phyloP scores from a whole-genome alignment of 2,113 vertebrate genomes.

The Micronisus gabar region DNA sequence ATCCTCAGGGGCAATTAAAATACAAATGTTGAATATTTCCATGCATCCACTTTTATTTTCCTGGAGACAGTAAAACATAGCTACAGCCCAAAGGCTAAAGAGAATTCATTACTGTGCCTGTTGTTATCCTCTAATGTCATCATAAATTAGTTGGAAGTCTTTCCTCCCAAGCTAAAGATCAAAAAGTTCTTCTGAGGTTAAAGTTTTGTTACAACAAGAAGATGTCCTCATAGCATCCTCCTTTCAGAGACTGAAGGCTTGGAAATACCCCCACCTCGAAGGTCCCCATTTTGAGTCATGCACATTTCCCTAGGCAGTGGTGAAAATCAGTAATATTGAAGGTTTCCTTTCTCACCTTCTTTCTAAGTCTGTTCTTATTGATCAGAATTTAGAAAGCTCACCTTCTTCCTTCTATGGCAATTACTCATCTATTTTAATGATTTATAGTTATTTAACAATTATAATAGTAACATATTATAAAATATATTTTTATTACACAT shows the following conservation, averaged over 20 bases:
- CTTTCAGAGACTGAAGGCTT: background rate
- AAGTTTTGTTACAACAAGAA: background rate
- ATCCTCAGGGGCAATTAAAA: conserved; percentile 19
- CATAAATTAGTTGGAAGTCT: conserved; percentile 34
- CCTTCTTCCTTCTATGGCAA: background rate
- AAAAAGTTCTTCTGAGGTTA: conserved; percentile 13
- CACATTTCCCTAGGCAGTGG: background rate
- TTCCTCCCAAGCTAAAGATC: background rate
- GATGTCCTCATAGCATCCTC: background rate
- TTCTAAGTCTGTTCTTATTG: background rate
- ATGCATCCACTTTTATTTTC: conserved; percentile 2
- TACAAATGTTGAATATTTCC: background rate
- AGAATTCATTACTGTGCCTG: conserved; percentile 33
- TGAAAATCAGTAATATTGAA: background rate
- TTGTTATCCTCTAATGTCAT: conserved; percentile 31
- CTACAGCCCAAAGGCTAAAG: conserved; percentile 29
- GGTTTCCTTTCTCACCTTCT: background rate
- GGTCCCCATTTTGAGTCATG: background rate
- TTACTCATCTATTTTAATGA: background rate
- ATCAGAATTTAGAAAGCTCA: background rate
- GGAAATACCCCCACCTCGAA: background rate
- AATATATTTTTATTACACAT: background rate
- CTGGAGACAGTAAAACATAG: conserved; percentile 13
- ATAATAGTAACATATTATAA: background rate
- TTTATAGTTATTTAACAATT: background rate